These are phyloP conservation scores for Orussus abietinus DNA, from an alignment of 1,140 invertebrate species.

Conservation along the genomic window DNA sequence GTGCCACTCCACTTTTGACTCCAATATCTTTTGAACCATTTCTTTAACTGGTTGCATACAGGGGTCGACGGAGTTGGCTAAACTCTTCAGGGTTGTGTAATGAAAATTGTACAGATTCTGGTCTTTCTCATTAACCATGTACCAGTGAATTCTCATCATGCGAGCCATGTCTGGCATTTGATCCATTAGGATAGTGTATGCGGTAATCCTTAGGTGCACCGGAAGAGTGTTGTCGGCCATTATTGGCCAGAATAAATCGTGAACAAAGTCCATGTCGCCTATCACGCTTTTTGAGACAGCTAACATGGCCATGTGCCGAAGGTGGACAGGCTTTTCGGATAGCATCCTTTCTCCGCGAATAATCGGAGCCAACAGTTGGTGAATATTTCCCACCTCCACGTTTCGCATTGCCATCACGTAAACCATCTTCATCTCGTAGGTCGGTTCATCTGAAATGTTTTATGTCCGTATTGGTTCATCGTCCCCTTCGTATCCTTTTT, in stretches of 20 bases:
- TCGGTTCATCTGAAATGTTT: constrained; percentile 26
- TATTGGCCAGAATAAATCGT: constrained; percentile 47
- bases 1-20: too few species aligned
- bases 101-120: constrained; percentile 49
- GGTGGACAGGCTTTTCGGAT: constrained; percentile 24
- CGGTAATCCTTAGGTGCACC: constrained; percentile 35
- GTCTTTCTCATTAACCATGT: constrained; percentile 42
- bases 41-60: constrained; percentile 33
- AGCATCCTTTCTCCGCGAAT: constrained; percentile 24
- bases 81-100: constrained; percentile 40
- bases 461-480: neutral
- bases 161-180: constrained; percentile 31
- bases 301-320: constrained; percentile 40
- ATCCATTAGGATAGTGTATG: constrained; percentile 44
- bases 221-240: constrained; percentile 34
- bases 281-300: constrained; percentile 25
- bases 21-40: constrained; percentile 29
- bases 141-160: constrained; percentile 44
- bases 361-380: constrained; percentile 28
- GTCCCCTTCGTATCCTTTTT: too few species aligned
- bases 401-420: constrained; percentile 40
- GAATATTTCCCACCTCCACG: constrained; percentile 23
- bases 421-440: constrained; percentile 28
- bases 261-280: constrained; percentile 25
- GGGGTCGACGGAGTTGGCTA: constrained; percentile 40